phyloP scores from a whole-genome alignment of 2,797 vertebrate species.

The Chelon auratus region DNA sequence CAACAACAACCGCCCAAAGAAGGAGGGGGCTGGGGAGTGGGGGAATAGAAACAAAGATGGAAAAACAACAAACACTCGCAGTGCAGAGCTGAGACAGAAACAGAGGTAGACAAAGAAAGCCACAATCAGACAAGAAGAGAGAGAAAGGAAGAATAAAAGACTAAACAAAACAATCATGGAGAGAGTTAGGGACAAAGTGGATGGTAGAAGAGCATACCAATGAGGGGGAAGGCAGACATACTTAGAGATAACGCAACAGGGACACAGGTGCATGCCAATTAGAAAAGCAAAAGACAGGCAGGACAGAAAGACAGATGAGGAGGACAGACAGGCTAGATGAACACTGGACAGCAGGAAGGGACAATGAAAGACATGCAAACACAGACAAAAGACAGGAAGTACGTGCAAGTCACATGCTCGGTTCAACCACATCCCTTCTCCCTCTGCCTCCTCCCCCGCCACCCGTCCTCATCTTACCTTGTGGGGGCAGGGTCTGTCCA shows the following conservation, averaged over 20 bases:
- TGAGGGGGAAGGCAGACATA: slow-evolving; percentile 67
- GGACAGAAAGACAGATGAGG: slow-evolving; percentile 26
- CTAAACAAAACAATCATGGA: slow-evolving; percentile 66
- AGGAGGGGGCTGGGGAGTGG: slow-evolving; percentile 39
- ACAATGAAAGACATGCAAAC: slow-evolving; percentile 5
- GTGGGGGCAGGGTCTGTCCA: slow-evolving; percentile 93
- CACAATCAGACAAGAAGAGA: slow-evolving; percentile 61
- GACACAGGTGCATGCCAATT: slow-evolving; percentile 69
- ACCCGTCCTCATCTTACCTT: slow-evolving; percentile 84
- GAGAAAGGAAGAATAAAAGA: slow-evolving; percentile 44
- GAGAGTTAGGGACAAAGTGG: slow-evolving; percentile 75
- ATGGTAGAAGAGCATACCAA: slow-evolving; percentile 68
- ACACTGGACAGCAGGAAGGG: slow-evolving; percentile 19
- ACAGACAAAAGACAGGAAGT: slow-evolving; percentile 57
- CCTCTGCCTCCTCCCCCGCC: neutral
- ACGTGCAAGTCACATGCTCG: slow-evolving; percentile 53
- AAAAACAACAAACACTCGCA: slow-evolving; percentile 63
- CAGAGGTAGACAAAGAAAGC: slow-evolving; percentile 64
- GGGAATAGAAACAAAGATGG: slow-evolving; percentile 58
- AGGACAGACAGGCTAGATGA: slow-evolving; percentile 29
- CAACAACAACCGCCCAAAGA: slow-evolving; percentile 40
- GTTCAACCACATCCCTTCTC: slow-evolving; percentile 7
- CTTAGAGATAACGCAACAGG: slow-evolving; percentile 61
- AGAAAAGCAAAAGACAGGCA: slow-evolving; percentile 49
- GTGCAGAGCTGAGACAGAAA: slow-evolving; percentile 53